These are phyloP conservation scores for Mythimna ferrago DNA, from an alignment of 2,888 invertebrate species.

Conservation along the genomic window DNA sequence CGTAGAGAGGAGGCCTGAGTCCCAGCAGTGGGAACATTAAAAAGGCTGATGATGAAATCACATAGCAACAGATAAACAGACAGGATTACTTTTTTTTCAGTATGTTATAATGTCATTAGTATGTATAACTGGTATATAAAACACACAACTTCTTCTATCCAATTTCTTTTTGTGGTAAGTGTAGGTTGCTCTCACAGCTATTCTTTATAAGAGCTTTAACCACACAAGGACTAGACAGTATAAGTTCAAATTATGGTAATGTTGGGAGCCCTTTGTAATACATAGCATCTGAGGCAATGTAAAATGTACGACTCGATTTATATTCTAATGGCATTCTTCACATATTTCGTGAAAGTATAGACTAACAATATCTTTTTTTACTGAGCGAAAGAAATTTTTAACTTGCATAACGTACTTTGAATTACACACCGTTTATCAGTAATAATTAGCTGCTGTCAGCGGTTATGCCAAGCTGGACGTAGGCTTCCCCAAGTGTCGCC, in stretches of 20 bases:
- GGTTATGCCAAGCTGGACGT: no score
- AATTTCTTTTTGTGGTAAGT: constrained; percentile 6
- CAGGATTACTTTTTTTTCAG: neutral
- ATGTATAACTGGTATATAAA: constrained; percentile 5
- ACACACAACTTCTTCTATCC: neutral
- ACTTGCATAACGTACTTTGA: constrained; percentile 3
- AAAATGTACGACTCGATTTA: constrained; percentile 46
- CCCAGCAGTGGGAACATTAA: no score
- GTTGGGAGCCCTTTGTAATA: constrained; percentile 39
- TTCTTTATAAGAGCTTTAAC: constrained; percentile 26
- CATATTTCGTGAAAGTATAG: neutral
- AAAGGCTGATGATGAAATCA: no score
- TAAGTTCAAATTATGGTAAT: constrained; percentile 49
- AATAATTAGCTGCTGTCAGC: no score
- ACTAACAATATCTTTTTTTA: neutral
- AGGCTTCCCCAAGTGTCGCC: no score
- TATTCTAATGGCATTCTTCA: constrained; percentile 42
- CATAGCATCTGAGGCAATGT: constrained; percentile 23
- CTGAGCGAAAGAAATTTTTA: neutral
- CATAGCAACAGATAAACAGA: neutral
- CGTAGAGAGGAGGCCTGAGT: no score
- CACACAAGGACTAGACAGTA: constrained; percentile 7
- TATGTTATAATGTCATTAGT: neutral
- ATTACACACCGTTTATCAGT: neutral
- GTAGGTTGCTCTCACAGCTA: neutral